A percentile compares a stretch with the other conserved stretches of the same genome.
These are phyloP conservation scores for Marasmarcha lunaedactyla DNA, from an alignment of 2,888 invertebrate species.

Conservation along the genomic window DNA sequence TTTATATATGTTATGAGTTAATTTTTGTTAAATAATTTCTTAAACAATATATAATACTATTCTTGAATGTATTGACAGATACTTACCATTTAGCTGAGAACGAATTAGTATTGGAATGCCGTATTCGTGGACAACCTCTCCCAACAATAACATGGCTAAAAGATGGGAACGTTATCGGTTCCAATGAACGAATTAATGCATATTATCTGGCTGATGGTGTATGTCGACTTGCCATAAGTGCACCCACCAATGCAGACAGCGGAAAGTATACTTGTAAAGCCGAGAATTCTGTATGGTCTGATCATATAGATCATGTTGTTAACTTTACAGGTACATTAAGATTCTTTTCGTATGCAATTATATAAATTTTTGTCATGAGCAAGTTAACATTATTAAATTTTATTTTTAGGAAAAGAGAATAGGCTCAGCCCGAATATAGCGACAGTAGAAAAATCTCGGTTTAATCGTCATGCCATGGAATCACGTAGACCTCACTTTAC, in stretches of 20 bases:
- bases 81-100: conserved; percentile 78
- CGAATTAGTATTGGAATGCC: conserved; percentile 82
- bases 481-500: conserved; percentile 78
- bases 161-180: conserved; percentile 70
- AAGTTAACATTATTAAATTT: background rate
- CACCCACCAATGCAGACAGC: conserved; percentile 76
- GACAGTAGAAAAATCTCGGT: conserved; percentile 38
- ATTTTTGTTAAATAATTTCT: background rate
- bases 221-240: conserved; percentile 75
- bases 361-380: background rate
- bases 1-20: background rate
- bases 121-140: conserved; percentile 79
- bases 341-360: background rate
- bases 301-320: conserved; percentile 80
- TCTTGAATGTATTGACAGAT: conserved; percentile 61
- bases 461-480: conserved; percentile 43
- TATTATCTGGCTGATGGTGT: conserved; percentile 80
- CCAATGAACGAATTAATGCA: conserved; percentile 72
- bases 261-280: conserved; percentile 83
- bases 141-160: conserved; percentile 84
- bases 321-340: conserved; percentile 71
- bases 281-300: conserved; percentile 77
- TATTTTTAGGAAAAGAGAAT: conserved; percentile 36
- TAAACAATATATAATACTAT: background rate
- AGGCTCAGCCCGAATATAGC: conserved; percentile 36